These are phyloP conservation scores for Syngnathoides biaculeatus DNA, from an alignment of 2,113 vertebrate genomes.

Conservation along the genomic window DNA sequence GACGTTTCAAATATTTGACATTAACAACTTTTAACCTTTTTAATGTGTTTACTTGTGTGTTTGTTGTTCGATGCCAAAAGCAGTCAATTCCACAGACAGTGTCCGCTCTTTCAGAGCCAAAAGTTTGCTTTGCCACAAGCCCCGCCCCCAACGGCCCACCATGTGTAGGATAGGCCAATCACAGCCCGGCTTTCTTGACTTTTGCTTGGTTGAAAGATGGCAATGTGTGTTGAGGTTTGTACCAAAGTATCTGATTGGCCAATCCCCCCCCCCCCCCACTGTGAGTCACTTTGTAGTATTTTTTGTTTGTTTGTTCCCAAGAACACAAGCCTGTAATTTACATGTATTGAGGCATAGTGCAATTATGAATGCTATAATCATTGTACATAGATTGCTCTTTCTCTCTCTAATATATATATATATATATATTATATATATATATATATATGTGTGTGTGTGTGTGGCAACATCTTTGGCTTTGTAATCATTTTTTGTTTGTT, in stretches of 20 bases:
- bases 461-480: conserved; percentile 87
- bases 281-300: conserved; percentile 46
- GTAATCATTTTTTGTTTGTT: conserved; percentile 77
- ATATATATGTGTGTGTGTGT: conserved; percentile 80
- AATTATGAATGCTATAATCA: conserved; percentile 90
- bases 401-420: conserved; percentile 69
- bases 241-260: conserved; percentile 71
- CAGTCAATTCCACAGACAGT: neutral
- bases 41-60: conserved; percentile 47
- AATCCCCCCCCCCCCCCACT: conserved; percentile 45
- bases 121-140: neutral
- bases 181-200: conserved; percentile 38
- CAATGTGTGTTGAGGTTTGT: conserved; percentile 52
- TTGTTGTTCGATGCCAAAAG: conserved; percentile 25
- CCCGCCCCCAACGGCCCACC: conserved; percentile 1
- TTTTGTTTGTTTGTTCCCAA: conserved; percentile 54
- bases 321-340: conserved; percentile 82
- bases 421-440: conserved; percentile 83
- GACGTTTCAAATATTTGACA: conserved; percentile 73
- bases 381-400: conserved; percentile 81
- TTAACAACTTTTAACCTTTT: conserved; percentile 58
- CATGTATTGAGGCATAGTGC: conserved; percentile 85
- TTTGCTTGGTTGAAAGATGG: conserved; percentile 20
- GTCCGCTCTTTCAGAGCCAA: neutral
- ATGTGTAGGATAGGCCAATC: conserved; percentile 32